phyloP scores from a whole-genome alignment of 1,140 invertebrate species.

The Habropoda laboriosa region DNA sequence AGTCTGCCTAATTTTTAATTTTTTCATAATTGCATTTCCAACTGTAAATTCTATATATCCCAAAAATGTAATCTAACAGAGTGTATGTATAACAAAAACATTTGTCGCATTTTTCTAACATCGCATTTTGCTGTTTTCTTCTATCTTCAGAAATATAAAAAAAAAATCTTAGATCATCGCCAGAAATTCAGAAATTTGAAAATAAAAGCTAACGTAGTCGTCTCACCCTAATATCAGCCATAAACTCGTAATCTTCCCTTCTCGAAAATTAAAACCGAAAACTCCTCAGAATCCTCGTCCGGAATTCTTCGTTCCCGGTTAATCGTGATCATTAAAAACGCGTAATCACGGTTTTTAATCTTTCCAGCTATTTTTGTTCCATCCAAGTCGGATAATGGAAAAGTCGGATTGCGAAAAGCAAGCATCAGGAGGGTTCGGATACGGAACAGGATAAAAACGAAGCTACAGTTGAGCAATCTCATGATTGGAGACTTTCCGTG shows the following conservation, averaged over 20 bases:
- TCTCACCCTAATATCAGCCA: neutral
- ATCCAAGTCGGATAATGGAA: conserved; percentile 55
- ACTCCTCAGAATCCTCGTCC: neutral
- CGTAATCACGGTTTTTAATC: conserved; percentile 61
- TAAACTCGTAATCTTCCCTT: neutral
- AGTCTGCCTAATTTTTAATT: too few species aligned
- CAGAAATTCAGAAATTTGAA: too few species aligned
- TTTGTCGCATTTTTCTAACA: too few species aligned
- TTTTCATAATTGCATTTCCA: too few species aligned
- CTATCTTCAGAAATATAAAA: too few species aligned
- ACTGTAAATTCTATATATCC: too few species aligned
- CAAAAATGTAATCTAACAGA: too few species aligned
- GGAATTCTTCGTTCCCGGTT: neutral
- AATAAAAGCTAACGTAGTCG: too few species aligned
- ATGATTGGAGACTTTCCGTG: conserved; percentile 72
- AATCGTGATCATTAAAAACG: neutral
- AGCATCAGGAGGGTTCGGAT: conserved; percentile 1
- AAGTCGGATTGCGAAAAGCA: conserved; percentile 30
- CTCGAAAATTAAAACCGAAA: neutral
- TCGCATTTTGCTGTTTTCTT: too few species aligned
- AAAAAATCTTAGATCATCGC: too few species aligned
- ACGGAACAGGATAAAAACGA: conserved; percentile 43
- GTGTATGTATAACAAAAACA: too few species aligned
- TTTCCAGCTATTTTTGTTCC: conserved; percentile 1
- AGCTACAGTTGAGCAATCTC: conserved; percentile 78